Evolutionary conservation across 2,797 vertebrate species (phyloP), one percentile per base, ranked within the genome.

Genomic region (Psittacula echo): DNA sequence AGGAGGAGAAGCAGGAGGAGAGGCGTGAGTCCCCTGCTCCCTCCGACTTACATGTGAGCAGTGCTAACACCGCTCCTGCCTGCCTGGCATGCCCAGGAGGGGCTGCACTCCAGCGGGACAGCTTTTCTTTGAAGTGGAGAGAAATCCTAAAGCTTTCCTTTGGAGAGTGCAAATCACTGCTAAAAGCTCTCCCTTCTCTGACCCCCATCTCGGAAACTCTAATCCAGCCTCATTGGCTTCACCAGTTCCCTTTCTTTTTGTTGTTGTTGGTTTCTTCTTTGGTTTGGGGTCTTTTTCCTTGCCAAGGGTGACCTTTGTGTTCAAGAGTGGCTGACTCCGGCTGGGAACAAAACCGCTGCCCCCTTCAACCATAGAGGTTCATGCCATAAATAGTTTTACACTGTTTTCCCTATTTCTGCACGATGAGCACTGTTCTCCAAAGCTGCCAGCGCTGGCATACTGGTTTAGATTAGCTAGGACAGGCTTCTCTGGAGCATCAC

Each of bases 101-200:
- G 87, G 80, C 86, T 67, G 80, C 4, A 24, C 44, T 89, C 26
- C 1, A 64, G 37, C 34, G 27, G 39, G n/a, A 81, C 85, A 89
- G 62, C 91, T 94, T 82, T 92, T 92, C 96, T 96, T 96, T 96
- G 95, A 97, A 97, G 96, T 94, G 83, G 51, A 95, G 78, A 0
- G 1, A 94, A 96, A 96, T 96, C 90, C 76, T 21, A 56, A 89
- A 94, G 92, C 90, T 93, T 94, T 92, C 60, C 13, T 91, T 96
- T 2, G 16, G 48, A 94, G 82, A 96, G 92, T 64, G 78, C 77
- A 96, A 94, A 95, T 89, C 93, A 60, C 79, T 77, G 77, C 89
- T 95, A 87, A 96, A 96, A 96, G 87, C 90, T 95, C 73, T 96
- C 81, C 70, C 85, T 67, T 90, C 61, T 86, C 92, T 96, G 96